A percentile compares a stretch with the other conserved stretches of the same genome.
Conservation (phyloP, 53 echinoderm and acorn worm genomes). For the Hippasteria phrygiana region DNA sequence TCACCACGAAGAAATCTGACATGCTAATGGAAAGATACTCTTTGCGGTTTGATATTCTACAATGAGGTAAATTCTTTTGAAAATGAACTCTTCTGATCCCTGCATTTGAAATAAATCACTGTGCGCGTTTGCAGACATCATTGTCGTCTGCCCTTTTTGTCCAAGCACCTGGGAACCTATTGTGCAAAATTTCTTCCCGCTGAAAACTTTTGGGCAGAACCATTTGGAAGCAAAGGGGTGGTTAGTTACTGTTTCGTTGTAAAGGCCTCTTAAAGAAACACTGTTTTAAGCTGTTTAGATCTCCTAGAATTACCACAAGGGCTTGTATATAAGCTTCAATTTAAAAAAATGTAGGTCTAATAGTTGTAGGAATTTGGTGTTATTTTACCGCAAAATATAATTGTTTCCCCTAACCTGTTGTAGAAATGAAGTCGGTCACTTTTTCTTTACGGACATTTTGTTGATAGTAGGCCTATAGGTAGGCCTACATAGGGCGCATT, state of each 20-base stretch:
- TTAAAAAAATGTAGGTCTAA: too few relatives aligned
- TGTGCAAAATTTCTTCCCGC: background rate
- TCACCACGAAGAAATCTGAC: too few relatives aligned
- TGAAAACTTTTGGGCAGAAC: slow-evolving; percentile 27
- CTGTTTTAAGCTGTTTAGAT: too few relatives aligned
- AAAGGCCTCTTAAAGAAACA: background rate
- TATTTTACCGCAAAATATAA: background rate
- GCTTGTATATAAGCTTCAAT: too few relatives aligned
- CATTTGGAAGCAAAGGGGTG: background rate
- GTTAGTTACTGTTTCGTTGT: background rate
- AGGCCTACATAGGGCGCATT: too few relatives aligned
- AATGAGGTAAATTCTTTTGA: too few relatives aligned
- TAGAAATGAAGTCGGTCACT: background rate
- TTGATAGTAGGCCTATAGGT: background rate
- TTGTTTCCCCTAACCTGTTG: background rate
- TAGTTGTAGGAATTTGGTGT: too few relatives aligned
- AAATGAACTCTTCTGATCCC: background rate
- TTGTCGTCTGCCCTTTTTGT: slow-evolving; percentile 15
- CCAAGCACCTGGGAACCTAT: background rate
- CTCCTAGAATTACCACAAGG: too few relatives aligned
- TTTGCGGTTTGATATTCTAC: too few relatives aligned
- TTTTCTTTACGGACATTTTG: background rate
- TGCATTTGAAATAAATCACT: background rate
- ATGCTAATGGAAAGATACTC: too few relatives aligned
- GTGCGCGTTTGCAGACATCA: background rate